Conservation (phyloP, 2,113 vertebrate species). For the Jacana jacana region DNA sequence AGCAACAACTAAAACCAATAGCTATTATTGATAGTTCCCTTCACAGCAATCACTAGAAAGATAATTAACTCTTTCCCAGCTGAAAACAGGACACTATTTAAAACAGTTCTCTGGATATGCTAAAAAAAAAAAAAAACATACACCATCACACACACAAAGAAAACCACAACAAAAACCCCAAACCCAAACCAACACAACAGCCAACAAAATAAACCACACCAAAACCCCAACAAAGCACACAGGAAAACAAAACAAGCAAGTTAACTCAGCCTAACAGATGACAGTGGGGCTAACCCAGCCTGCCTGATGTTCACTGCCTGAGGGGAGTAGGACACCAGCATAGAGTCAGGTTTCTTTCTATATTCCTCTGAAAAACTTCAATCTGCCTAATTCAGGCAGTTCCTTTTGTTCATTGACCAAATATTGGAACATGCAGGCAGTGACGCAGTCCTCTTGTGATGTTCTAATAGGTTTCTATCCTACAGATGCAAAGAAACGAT, state of each 20-base stretch:
- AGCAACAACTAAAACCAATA: neutral
- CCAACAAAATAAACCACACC: too few species aligned
- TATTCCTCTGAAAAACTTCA: neutral
- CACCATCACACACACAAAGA: too few species aligned
- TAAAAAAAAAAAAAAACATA: neutral
- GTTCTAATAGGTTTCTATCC: too few species aligned
- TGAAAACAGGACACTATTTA: neutral
- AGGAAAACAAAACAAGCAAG: accelerated
- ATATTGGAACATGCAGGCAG: neutral
- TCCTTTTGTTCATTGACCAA: neutral
- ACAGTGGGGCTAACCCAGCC: neutral
- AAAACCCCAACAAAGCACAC: too few species aligned
- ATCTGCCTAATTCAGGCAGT: neutral
- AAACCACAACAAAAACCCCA: neutral
- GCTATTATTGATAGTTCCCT: neutral
- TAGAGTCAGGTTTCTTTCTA: neutral
- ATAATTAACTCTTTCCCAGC: neutral
- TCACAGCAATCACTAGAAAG: neutral
- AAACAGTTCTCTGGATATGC: neutral
- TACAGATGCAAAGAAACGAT: neutral
- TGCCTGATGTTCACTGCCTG: neutral
- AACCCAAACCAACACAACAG: neutral
- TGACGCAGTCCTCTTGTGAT: neutral
- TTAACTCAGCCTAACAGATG: neutral
- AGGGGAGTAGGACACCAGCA: neutral